These are phyloP conservation scores for Contarinia nasturtii DNA, from an alignment of 1,140 invertebrate species.

Conservation along the genomic window DNA sequence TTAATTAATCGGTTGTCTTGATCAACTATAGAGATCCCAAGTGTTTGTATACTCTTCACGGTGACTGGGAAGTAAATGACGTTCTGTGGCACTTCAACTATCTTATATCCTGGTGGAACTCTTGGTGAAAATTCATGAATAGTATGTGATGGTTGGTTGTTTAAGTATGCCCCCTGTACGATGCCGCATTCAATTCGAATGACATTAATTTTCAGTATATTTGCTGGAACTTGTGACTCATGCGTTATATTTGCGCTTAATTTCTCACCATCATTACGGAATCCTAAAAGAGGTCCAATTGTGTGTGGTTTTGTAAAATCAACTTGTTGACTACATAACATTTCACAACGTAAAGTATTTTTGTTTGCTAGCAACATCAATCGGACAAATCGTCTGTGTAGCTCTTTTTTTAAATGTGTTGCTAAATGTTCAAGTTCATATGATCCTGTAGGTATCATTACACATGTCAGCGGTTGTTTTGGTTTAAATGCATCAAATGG, in stretches of 20 bases:
- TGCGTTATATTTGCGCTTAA: conserved; percentile 5
- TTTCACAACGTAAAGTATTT: background rate
- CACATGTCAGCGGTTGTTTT: too few species aligned
- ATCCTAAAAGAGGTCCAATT: conserved; percentile 8
- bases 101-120: conserved; percentile 12
- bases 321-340: background rate
- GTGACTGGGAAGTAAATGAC: conserved; percentile 19
- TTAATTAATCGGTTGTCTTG: conserved; percentile 11
- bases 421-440: conserved; percentile 18
- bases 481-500: too few species aligned
- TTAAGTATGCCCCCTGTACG: conserved; percentile 11
- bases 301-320: conserved; percentile 5
- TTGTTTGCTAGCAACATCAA: background rate
- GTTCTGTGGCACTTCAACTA: conserved; percentile 11
- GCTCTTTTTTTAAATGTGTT: background rate
- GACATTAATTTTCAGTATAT: conserved; percentile 10
- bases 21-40: conserved; percentile 10
- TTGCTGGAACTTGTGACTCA: conserved; percentile 6
- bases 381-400: background rate
- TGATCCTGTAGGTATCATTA: conserved; percentile 16
- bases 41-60: conserved; percentile 7
- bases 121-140: conserved; percentile 15
- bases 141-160: conserved; percentile 11
- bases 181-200: conserved; percentile 11
- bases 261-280: conserved; percentile 4